phyloP scores from a whole-genome alignment of 2,888 invertebrate genomes.

The Aporophyla lueneburgensis region DNA sequence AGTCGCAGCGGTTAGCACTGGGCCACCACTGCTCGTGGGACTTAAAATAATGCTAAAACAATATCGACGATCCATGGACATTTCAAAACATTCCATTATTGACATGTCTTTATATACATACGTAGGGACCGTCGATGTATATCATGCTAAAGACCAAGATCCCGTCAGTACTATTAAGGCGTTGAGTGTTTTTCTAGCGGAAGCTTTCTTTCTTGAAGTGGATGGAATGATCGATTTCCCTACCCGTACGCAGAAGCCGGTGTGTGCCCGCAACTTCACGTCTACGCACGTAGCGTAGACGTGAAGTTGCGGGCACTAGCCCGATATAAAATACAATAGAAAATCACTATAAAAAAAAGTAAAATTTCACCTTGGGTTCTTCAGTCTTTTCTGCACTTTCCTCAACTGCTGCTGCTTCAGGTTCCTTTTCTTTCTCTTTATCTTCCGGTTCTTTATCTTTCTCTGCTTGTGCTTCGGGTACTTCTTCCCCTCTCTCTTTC shows the following conservation, averaged over 20 bases:
- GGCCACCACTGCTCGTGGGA: no score
- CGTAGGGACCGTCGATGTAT: no score
- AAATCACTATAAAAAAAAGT: neutral
- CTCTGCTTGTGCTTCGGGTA: slow-evolving; percentile 61
- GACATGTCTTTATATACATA: no score
- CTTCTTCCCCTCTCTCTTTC: slow-evolving; percentile 69
- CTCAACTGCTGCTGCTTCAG: neutral
- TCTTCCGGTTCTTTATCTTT: slow-evolving; percentile 36
- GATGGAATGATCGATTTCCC: neutral
- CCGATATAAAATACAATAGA: neutral
- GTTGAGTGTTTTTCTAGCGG: no score
- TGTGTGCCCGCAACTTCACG: no score
- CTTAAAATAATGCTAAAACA: no score
- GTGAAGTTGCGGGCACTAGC: neutral
- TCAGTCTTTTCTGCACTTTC: slow-evolving; percentile 41
- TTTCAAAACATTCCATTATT: no score
- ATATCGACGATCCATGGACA: no score
- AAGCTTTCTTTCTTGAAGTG: no score
- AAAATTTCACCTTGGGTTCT: slow-evolving; percentile 49
- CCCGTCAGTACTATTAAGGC: neutral
- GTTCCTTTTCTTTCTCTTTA: slow-evolving; percentile 28
- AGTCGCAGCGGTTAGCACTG: no score
- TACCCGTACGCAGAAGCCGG: neutral
- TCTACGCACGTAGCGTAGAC: no score
- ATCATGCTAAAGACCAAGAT: no score